These are phyloP conservation scores for Eurois occulta DNA, from an alignment of 2,888 invertebrate genomes.

Conservation along the genomic window DNA sequence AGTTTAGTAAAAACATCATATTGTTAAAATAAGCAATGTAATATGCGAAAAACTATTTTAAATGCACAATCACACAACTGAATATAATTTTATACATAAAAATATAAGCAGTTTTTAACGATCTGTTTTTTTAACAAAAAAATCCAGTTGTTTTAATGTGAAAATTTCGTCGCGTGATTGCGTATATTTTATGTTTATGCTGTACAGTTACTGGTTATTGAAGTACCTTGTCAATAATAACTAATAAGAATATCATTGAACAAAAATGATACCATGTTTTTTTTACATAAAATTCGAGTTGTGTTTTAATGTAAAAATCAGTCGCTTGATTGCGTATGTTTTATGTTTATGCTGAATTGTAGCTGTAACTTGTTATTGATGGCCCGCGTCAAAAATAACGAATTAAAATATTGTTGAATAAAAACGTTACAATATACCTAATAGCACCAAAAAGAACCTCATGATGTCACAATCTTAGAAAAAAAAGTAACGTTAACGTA, in stretches of 20 bases:
- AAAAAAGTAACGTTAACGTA: too few relatives aligned
- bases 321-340: not conserved
- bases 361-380: not conserved
- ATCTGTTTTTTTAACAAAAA: not conserved
- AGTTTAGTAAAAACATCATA: not conserved
- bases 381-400: too few relatives aligned
- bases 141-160: not conserved
- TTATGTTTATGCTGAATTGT: not conserved
- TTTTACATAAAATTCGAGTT: not conserved
- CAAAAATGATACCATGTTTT: not conserved
- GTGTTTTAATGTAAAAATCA: not conserved
- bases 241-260: not conserved
- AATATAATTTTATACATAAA: not conserved
- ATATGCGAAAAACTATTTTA: not conserved
- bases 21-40: not conserved
- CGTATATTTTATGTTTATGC: not conserved
- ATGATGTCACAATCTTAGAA: not conserved
- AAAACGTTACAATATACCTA: not conserved
- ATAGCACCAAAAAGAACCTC: too few relatives aligned
- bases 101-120: not conserved
- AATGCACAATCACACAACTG: not conserved
- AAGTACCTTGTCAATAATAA: not conserved
- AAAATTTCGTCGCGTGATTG: not conserved
- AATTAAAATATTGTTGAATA: not conserved
- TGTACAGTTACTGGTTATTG: not conserved